A percentile compares a stretch with the other conserved stretches of the same genome.
phyloP scores from a whole-genome alignment of 2,888 invertebrate genomes.

The Dicycla oo region DNA sequence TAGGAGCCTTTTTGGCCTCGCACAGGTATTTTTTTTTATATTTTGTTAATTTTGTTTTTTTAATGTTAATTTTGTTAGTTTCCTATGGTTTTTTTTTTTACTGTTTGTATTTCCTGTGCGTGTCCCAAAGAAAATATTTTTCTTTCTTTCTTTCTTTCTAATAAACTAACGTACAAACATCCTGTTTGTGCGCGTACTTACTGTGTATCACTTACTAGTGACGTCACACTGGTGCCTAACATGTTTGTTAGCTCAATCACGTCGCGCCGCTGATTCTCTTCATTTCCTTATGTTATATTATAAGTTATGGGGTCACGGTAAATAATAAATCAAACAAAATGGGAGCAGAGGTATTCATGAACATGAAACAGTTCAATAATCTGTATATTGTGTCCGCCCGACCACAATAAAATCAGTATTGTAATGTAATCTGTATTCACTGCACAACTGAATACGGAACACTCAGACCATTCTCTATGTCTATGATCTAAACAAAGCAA shows the following conservation, averaged over 20 bases:
- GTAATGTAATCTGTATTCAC: too few relatives aligned
- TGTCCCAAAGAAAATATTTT: too few relatives aligned
- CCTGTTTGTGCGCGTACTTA: constrained; percentile 45
- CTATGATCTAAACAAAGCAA: constrained; percentile 13
- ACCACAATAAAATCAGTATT: too few relatives aligned
- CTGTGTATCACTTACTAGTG: constrained; percentile 1
- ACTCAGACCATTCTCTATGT: too few relatives aligned
- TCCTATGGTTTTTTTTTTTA: too few relatives aligned
- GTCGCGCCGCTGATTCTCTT: constrained; percentile 13
- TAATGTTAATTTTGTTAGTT: too few relatives aligned
- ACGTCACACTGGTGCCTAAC: not conserved
- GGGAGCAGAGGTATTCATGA: constrained; percentile 20
- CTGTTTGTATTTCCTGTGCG: too few relatives aligned
- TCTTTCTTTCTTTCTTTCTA: too few relatives aligned
- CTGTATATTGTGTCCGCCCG: not conserved
- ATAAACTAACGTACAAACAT: constrained; percentile 45
- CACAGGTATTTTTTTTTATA: too few relatives aligned
- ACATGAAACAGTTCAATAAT: constrained; percentile 15
- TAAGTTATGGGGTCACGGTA: constrained; percentile 23
- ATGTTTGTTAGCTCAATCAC: constrained; percentile 39
- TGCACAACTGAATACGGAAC: too few relatives aligned
- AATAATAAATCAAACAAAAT: constrained; percentile 31
- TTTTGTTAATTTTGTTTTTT: too few relatives aligned
- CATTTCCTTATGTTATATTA: constrained; percentile 26
- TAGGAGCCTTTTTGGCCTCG: too few relatives aligned